phyloP scores from a whole-genome alignment of 2,888 invertebrate species.

The Drosophila tanythrix region DNA sequence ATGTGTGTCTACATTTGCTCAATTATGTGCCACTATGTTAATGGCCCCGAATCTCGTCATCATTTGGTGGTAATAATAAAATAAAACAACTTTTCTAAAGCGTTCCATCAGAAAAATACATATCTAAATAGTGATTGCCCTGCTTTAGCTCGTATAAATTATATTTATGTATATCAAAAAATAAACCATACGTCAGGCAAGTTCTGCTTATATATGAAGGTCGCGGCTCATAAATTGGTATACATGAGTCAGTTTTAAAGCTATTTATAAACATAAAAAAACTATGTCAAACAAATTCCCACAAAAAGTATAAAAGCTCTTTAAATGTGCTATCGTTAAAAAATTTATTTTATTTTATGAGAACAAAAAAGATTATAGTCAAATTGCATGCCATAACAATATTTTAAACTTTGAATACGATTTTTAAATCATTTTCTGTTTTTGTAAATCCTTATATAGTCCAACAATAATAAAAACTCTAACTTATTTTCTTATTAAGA shows the following conservation, averaged over 20 bases:
- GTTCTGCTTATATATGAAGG: neutral
- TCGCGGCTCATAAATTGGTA: neutral
- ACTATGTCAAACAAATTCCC: neutral
- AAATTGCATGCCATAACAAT: neutral
- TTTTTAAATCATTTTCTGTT: neutral
- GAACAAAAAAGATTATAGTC: neutral
- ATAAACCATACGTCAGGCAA: slow-evolving; percentile 3
- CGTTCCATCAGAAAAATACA: neutral
- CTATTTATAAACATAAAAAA: neutral
- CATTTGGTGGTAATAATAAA: neutral
- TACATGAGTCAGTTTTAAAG: slow-evolving; percentile 1
- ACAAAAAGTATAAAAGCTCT: neutral
- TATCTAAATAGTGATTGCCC: neutral
- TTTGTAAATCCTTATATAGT: neutral
- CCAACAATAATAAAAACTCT: neutral
- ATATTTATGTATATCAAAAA: neutral
- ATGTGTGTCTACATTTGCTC: neutral
- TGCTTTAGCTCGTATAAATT: too few species aligned
- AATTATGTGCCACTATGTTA: slow-evolving; percentile 3
- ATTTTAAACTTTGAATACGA: neutral
- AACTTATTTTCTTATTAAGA: neutral
- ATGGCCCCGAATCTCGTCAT: neutral
- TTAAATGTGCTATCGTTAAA: neutral
- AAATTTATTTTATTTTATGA: neutral
- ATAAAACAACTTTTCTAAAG: neutral